Conservation (phyloP, 2,797 vertebrate species). For the Sebastolobus altivelis region DNA sequence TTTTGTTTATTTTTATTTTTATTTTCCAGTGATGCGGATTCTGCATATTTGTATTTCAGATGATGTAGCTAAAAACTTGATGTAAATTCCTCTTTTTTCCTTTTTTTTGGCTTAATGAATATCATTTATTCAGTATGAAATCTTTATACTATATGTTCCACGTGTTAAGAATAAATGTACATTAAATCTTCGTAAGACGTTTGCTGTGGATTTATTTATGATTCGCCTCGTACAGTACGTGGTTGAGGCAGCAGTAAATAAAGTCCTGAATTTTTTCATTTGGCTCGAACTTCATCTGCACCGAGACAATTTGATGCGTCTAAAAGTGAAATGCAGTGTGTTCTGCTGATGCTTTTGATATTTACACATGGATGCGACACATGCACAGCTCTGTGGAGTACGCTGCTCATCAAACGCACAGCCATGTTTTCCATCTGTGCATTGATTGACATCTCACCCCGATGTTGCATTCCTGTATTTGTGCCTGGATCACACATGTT, state of each 20-base stretch:
- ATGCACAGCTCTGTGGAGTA: slow-evolving; percentile 1
- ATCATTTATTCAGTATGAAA: slow-evolving; percentile 99
- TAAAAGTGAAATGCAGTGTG: not conserved
- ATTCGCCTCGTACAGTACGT: not conserved
- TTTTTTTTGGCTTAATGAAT: slow-evolving; percentile 99
- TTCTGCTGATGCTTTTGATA: slow-evolving; percentile 40
- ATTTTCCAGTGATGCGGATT: slow-evolving; percentile 95
- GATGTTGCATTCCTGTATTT: slow-evolving; percentile 4
- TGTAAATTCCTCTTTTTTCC: slow-evolving; percentile 97
- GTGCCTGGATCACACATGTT: slow-evolving; percentile 24
- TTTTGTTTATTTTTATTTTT: slow-evolving; percentile 65
- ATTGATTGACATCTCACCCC: slow-evolving; percentile 42
- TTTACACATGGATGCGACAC: slow-evolving; percentile 15
- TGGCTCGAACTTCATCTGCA: not conserved
- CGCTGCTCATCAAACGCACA: slow-evolving; percentile 41
- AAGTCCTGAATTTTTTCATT: slow-evolving; percentile 31
- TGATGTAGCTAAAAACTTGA: slow-evolving; percentile 99
- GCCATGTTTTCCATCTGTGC: slow-evolving; percentile 39
- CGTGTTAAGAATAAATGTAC: slow-evolving; percentile 99
- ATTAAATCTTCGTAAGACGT: slow-evolving; percentile 99
- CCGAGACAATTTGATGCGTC: not conserved
- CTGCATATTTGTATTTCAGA: slow-evolving; percentile 99
- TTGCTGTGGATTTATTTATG: slow-evolving; percentile 92
- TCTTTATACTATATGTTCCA: slow-evolving; percentile 99
- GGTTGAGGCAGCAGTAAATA: slow-evolving; percentile 14